Percentiles rank a stretch among this genome's conserved stretches.
Evolutionary conservation across 1,140 invertebrate species (phyloP).

Genomic region (Dysdera silvatica): DNA sequence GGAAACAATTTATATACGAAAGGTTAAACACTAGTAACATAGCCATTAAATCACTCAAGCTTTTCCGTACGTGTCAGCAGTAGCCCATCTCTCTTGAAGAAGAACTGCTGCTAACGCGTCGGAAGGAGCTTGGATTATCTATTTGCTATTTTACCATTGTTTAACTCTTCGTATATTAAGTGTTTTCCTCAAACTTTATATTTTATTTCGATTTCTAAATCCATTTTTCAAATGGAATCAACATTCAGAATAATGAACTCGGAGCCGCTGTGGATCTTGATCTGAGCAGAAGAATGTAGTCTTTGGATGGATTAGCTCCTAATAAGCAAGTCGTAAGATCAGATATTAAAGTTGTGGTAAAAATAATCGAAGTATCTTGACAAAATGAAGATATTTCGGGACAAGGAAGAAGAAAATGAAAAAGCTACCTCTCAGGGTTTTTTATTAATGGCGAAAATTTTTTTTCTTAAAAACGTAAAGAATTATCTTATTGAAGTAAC

Average conservation of each 20-base stretch:
- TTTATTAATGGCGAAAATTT: constrained; percentile 73
- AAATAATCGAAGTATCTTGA: constrained; percentile 93
- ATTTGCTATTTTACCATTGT: too few relatives aligned
- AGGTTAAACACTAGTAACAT: too few relatives aligned
- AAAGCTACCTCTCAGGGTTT: constrained; percentile 44
- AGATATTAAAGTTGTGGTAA: constrained; percentile 88
- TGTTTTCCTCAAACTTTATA: too few relatives aligned
- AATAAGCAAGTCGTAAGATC: constrained; percentile 82
- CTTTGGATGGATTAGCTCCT: constrained; percentile 85
- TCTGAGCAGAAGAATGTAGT: constrained; percentile 79
- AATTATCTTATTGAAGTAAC: constrained; percentile 98
- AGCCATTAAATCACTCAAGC: too few relatives aligned
- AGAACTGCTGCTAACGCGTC: too few relatives aligned
- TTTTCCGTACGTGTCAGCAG: too few relatives aligned
- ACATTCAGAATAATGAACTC: constrained; percentile 85
- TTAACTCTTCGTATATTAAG: too few relatives aligned
- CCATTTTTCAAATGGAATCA: too few relatives aligned
- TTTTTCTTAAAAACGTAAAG: constrained; percentile 91
- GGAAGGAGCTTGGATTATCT: too few relatives aligned
- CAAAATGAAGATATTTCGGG: constrained; percentile 71
- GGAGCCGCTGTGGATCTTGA: constrained; percentile 92
- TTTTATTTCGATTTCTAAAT: too few relatives aligned
- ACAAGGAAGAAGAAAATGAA: constrained; percentile 43
- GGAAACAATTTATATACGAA: too few relatives aligned
- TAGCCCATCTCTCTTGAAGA: too few relatives aligned